phyloP scores from a whole-genome alignment of 2,888 invertebrate genomes.

The Phania funesta region DNA sequence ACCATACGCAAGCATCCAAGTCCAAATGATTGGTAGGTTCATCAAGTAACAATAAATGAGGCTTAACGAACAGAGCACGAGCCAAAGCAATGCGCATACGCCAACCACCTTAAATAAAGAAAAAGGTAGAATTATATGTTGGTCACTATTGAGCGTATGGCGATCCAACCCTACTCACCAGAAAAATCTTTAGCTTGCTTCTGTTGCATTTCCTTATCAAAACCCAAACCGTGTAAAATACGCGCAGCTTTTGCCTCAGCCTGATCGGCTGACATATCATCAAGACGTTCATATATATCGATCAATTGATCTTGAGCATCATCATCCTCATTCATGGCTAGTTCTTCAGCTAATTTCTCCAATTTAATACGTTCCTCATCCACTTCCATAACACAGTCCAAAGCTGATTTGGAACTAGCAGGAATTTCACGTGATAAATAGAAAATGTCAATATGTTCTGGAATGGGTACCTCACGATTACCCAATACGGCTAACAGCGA shows the following conservation, averaged over 20 bases:
- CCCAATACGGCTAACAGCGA: conserved; percentile 95
- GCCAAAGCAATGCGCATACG: conserved; percentile 99
- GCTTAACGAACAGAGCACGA: conserved; percentile 97
- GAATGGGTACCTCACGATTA: conserved; percentile 96
- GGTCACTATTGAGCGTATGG: too few relatives aligned
- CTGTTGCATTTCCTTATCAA: conserved; percentile 91
- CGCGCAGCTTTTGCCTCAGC: conserved; percentile 97
- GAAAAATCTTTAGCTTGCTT: conserved; percentile 93
- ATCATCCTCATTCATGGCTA: conserved; percentile 93
- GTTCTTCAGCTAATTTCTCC: conserved; percentile 94
- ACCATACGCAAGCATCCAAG: conserved; percentile 99
- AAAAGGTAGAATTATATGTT: not conserved
- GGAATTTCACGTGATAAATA: conserved; percentile 98
- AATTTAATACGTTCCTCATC: conserved; percentile 95
- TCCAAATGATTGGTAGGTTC: conserved; percentile 99
- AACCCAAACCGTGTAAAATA: conserved; percentile 98
- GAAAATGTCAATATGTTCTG: conserved; percentile 98
- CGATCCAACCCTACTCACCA: conserved; percentile 68
- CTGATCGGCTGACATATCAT: conserved; percentile 97
- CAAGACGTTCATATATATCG: conserved; percentile 98
- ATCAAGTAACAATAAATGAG: conserved; percentile 96
- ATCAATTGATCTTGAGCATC: conserved; percentile 97
- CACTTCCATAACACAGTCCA: conserved; percentile 98
- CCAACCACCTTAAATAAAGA: conserved; percentile 89
- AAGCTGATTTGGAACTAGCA: conserved; percentile 97